These are phyloP conservation scores for Anolis apletophallus DNA, from an alignment of 2,797 vertebrate species.

Conservation along the genomic window DNA sequence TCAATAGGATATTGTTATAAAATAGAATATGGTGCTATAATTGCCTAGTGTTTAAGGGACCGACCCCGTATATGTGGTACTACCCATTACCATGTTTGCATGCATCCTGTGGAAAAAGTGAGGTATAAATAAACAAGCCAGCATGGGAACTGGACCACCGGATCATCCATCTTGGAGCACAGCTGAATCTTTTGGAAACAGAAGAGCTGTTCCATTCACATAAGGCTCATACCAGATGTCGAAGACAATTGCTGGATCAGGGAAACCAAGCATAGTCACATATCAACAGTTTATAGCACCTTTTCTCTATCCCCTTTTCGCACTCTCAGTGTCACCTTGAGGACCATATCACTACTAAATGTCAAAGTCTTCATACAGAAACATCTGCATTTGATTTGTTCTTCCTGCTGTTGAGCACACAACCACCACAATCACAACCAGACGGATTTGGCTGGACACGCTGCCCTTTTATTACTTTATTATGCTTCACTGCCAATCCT, in stretches of 20 bases:
- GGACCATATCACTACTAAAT: constrained; percentile 52
- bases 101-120: background rate
- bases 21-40: too few species aligned
- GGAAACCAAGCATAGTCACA: background rate
- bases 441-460: constrained; percentile 65
- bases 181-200: background rate
- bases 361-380: constrained; percentile 42
- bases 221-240: constrained; percentile 3
- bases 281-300: background rate
- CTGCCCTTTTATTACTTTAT: constrained; percentile 72
- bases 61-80: too few species aligned
- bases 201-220: background rate
- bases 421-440: constrained; percentile 71
- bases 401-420: constrained; percentile 70
- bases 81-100: background rate
- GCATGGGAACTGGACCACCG: background rate
- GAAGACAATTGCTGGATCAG: background rate
- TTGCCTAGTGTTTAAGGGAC: too few species aligned
- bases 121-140: too few species aligned
- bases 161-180: background rate
- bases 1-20: too few species aligned
- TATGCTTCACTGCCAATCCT: constrained; percentile 69
- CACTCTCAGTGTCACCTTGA: constrained; percentile 54
- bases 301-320: constrained; percentile 6
- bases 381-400: constrained; percentile 69